Base-by-base conservation (phyloP, 1,140 invertebrate genomes). In the Stratiolaelaps scimitus region DNA sequence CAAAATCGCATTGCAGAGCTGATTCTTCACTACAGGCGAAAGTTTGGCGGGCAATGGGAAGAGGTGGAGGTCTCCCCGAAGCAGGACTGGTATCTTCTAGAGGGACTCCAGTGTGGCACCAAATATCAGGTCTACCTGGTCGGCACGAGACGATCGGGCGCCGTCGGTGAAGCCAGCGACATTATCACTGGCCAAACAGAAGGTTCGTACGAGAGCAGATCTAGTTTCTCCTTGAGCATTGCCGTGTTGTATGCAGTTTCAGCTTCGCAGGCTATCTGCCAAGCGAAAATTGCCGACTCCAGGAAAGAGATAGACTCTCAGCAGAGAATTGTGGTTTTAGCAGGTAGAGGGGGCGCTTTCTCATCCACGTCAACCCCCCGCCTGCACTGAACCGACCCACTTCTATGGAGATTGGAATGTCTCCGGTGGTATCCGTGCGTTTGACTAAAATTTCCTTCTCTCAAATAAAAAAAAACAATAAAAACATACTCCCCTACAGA, bases 91-190 rank as follows among this genome's bases (percentile, higher is more conserved):
- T 88, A 89, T 75, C 89, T 85, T 43, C 77, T 93, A 65, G 88
- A 92, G 72, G 87, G 85, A 72, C 74, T 92, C 30, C 85, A 86
- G 75, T 93, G 90, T 76, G 92, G 86, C 73, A 91, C 88, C 66
- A 84, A 87, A 78, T 95, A 87, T 79, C 88, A 92, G 74, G 82
- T 92, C 53, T 91, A 90, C 75, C 88, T 89, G 15, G 70, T 69
- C 23, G 53, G 53, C 15, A 34, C 34, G 26, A 26, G 53, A 60
- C 26, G 53, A 26, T 60, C 53, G 15, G 53, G 53, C 2, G 53
- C 53, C 34, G 26, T 60, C 4, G 73, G 73, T 48, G 67, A 69
- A 0, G 68, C 71, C 43, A 75, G 73, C 53, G 66, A 72, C 7
- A 68, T 69, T 17, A 68, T 76, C 2, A 70, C 69, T 17, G 71